Evolutionary conservation across 2,888 invertebrate species (phyloP), one percentile per base, ranked within the genome.

Genomic region (Scaeva pyrastri): DNA sequence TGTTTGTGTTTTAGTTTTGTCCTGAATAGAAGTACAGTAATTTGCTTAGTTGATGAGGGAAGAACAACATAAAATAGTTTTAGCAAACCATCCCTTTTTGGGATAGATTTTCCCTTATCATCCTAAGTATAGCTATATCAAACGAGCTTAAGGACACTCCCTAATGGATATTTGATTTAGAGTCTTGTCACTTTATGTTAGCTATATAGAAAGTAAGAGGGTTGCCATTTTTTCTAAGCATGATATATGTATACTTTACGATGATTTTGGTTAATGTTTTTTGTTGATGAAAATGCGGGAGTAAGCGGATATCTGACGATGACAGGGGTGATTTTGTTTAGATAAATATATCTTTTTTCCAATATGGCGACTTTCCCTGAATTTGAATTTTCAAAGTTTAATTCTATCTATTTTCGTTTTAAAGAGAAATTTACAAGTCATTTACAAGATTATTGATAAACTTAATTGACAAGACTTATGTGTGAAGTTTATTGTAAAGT

Each of bases 151-250:
- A 50, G 48, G 71, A 75, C 71, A 41, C 71, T 64, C 84, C 84
- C 79, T 84, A 75, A 84, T 75, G 84, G 84, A 80, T 79, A 75
- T 80, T 75, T 84, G 71, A 84, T 79, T 84, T 66, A 79, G 75
- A 75, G 84, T 48, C 71, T 41, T 84, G 84, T 84, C 79, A 79
- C 50, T 75, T 79, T 71, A 19, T 71, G 50, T 58, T 73, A 52
- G n/a, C n/a, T n/a, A n/a, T n/a, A n/a, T n/a, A n/a, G 55, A 71
- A 71, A 58, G 58, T 64, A 60, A 21, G 84, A 84, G 79, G 84
- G 80, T 43, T 75, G 84, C 84, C 84, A 84, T 84, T 80, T 80
- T 78, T 45, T 50, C 11, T 21, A 2, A n/a, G n/a, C n/a, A n/a
- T n/a, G n/a, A n/a, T n/a, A n/a, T n/a, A n/a, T n/a, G 19, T 5